phyloP scores from a whole-genome alignment of 2,888 invertebrate species.

The Dusona sp. region DNA sequence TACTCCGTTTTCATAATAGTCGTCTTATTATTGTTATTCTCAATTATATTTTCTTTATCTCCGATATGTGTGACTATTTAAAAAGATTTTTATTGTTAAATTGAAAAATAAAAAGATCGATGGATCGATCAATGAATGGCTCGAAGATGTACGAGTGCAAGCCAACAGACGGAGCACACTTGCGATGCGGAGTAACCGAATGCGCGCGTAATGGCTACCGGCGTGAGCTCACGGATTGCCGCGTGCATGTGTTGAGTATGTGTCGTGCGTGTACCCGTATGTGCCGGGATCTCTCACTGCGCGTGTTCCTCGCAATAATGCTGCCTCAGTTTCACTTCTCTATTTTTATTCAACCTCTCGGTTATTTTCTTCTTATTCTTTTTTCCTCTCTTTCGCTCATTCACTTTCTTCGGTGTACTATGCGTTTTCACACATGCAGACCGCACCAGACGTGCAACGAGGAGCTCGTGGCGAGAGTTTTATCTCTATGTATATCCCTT shows the following conservation, averaged over 20 bases:
- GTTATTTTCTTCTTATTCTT: background rate
- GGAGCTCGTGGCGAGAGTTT: background rate
- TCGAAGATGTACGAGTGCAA: constrained; percentile 2
- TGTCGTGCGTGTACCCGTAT: constrained; percentile 1
- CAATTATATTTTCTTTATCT: background rate
- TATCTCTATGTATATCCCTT: background rate
- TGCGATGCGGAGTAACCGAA: constrained; percentile 56
- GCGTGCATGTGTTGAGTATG: constrained; percentile 31
- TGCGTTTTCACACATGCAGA: background rate
- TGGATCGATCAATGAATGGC: background rate
- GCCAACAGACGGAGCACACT: constrained; percentile 42
- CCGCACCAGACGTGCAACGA: background rate
- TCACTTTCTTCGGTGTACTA: constrained; percentile 42
- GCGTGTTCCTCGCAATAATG: constrained; percentile 28
- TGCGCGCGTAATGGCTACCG: constrained; percentile 69
- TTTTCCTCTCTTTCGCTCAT: constrained; percentile 14
- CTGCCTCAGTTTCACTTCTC: constrained; percentile 6
- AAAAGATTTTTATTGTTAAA: constrained; percentile 10
- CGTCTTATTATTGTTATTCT: background rate
- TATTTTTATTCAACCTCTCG: constrained; percentile 29
- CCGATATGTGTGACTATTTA: no score
- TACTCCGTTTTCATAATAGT: background rate
- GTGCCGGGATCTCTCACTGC: constrained; percentile 6
- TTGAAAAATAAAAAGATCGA: background rate
- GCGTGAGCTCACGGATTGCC: constrained; percentile 50